Conservation (phyloP, 2,113 vertebrate species). For the Notothenia rossii region DNA sequence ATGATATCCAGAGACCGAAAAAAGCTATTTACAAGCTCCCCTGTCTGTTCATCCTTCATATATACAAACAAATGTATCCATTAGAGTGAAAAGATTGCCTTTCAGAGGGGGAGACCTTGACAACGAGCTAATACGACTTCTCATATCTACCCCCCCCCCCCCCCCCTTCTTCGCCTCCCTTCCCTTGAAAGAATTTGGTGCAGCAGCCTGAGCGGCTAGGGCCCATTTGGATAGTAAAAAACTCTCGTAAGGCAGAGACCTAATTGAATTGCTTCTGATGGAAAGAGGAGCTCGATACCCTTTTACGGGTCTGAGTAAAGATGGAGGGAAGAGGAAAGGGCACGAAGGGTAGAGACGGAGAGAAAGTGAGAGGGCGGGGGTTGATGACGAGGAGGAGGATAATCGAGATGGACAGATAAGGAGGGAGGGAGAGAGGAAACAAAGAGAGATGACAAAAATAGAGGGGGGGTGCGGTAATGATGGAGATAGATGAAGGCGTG, state of each 20-base stretch:
- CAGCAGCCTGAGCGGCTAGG: slow-evolving; percentile 47
- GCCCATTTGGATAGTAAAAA: slow-evolving; percentile 69
- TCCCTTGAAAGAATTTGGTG: slow-evolving; percentile 49
- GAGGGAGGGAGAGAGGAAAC: slow-evolving; percentile 59
- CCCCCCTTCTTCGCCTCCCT: background rate
- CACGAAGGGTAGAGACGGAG: slow-evolving; percentile 49
- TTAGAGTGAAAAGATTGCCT: slow-evolving; percentile 66
- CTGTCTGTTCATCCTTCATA: slow-evolving; percentile 44
- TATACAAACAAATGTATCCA: slow-evolving; percentile 56
- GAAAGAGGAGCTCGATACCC: slow-evolving; percentile 68
- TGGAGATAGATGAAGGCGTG: slow-evolving; percentile 37
- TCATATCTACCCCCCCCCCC: slow-evolving; percentile 10
- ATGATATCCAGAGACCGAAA: slow-evolving; percentile 22
- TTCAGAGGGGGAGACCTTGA: slow-evolving; percentile 65
- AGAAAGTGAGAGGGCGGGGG: slow-evolving; percentile 51
- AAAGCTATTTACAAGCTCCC: slow-evolving; percentile 49
- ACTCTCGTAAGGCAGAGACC: slow-evolving; percentile 61
- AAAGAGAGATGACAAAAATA: slow-evolving; percentile 69
- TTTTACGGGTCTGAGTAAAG: slow-evolving; percentile 74
- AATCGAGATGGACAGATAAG: slow-evolving; percentile 80
- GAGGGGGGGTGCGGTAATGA: slow-evolving; percentile 26
- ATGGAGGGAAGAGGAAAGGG: slow-evolving; percentile 63
- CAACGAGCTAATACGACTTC: slow-evolving; percentile 56
- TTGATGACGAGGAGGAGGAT: slow-evolving; percentile 65
- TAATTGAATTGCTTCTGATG: slow-evolving; percentile 78